Conservation (phyloP, 2,797 vertebrate genomes). For the Cephalopachus bancanus region DNA sequence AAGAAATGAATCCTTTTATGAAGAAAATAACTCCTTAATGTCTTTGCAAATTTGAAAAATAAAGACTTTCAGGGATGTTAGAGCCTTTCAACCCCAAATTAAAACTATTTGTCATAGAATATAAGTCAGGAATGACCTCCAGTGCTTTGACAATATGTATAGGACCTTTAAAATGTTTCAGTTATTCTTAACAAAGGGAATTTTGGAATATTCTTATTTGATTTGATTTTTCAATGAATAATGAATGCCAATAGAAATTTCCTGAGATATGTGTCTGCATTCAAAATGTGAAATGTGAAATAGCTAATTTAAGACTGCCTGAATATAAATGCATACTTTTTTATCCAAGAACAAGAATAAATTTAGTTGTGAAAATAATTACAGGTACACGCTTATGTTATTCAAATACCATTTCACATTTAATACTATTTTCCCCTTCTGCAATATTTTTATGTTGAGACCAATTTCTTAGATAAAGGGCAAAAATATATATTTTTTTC, state of each 20-base stretch:
- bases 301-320: conserved; percentile 78
- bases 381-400: conserved; percentile 56
- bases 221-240: conserved; percentile 74
- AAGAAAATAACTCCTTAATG: conserved; percentile 40
- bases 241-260: conserved; percentile 70
- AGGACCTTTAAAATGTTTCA: conserved; percentile 49
- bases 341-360: conserved; percentile 73
- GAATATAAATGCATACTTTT: conserved; percentile 76
- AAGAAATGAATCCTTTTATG: conserved; percentile 16
- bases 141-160: background rate
- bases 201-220: conserved; percentile 65
- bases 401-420: conserved; percentile 68
- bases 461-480: conserved; percentile 68
- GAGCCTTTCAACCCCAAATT: conserved; percentile 28
- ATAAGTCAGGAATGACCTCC: conserved; percentile 14
- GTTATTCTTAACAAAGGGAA: conserved; percentile 66
- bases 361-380: conserved; percentile 74
- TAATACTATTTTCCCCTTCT: conserved; percentile 58
- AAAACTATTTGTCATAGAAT: conserved; percentile 23
- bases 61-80: background rate
- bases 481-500: conserved; percentile 59
- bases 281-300: conserved; percentile 77
- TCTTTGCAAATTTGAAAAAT: conserved; percentile 66
- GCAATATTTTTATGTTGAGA: conserved; percentile 61
- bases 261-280: conserved; percentile 73